phyloP scores from a whole-genome alignment of 2,888 invertebrate genomes.

The Melanostoma scalare region DNA sequence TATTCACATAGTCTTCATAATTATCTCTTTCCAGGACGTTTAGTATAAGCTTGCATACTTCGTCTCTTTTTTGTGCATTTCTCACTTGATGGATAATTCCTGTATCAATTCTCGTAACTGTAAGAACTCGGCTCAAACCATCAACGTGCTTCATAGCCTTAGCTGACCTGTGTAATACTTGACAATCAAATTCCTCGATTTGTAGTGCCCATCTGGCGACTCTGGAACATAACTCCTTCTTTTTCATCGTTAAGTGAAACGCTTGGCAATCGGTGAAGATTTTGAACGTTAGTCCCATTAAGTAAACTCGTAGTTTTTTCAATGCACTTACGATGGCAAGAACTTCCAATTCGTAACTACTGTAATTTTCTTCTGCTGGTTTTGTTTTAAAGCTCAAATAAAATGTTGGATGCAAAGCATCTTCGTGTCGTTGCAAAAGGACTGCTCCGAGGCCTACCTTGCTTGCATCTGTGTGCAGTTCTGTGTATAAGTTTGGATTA shows the following conservation, averaged over 20 bases:
- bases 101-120: slow-evolving; percentile 4
- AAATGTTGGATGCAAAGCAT: slow-evolving; percentile 74
- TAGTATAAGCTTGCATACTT: slow-evolving; percentile 25
- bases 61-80: slow-evolving; percentile 47
- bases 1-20: slow-evolving; percentile 33
- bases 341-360: slow-evolving; percentile 77
- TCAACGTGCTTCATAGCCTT: slow-evolving; percentile 33
- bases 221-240: slow-evolving; percentile 73
- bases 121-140: slow-evolving; percentile 29
- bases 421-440: slow-evolving; percentile 70
- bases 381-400: slow-evolving; percentile 70
- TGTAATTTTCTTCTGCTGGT: slow-evolving; percentile 64
- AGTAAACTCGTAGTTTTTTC: slow-evolving; percentile 74
- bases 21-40: slow-evolving; percentile 26
- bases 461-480: slow-evolving; percentile 76
- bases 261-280: slow-evolving; percentile 77
- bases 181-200: slow-evolving; percentile 13
- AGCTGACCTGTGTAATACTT: slow-evolving; percentile 43
- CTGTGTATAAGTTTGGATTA: slow-evolving; percentile 68
- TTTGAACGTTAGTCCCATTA: too few relatives aligned
- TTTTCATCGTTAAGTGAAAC: slow-evolving; percentile 74
- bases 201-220: slow-evolving; percentile 75
- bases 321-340: slow-evolving; percentile 75
- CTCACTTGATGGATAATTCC: slow-evolving; percentile 13
- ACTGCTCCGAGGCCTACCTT: slow-evolving; percentile 74